Base-by-base conservation (phyloP, 2,888 invertebrate species). In the Bembecia ichneumoniformis region DNA sequence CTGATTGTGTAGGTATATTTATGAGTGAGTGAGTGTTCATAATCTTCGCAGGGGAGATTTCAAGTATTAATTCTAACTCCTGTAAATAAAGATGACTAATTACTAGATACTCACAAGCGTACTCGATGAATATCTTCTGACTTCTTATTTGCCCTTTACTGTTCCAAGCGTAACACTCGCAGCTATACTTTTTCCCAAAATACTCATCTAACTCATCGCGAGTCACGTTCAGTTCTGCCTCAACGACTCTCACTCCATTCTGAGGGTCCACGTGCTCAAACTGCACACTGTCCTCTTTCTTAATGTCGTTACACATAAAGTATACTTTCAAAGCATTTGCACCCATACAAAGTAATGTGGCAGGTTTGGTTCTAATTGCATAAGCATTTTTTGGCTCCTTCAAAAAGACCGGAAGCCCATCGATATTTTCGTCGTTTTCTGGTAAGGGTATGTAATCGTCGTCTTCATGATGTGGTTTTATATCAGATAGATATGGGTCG, bases 351-450 rank as follows among this genome's bases (percentile, higher is more conserved):
- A 92, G 90, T 35, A 99, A 84, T 2, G 91, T 91, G 0, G 96
- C 97, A 35, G 98, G 96, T 62, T 95, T 94, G 66, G 93, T 95
- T 71, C 96, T 94, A 43, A 97, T 91, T 54, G 97, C 96, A 80
- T 93, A 98, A 1, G 94, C 90, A 73, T 95, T 93, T 65, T 94
- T 91, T 1, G 98, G 98, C 72, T 97, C 96, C 55, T 92, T 88
- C 14, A 96, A 89, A 74, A 98, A 97, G 58, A 95, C 92, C 11
- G 97, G 97, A 56, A 94, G 81, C 43, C 93, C 91, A 48, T 92
- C 92, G 52, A 91, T 90, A 5, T 90, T 91, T 62, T 86, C 84
- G 40, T 86, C 86, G 60, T 92, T 93, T 60, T 84, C 87, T 58
- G 84, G 86, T 47, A 86, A 54, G 0, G 83, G 83, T 53, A 87